Percentiles rank a stretch among this genome's conserved stretches.
phyloP scores from a whole-genome alignment of 92 coral and sea anemone species.

The Palythoa caribaeorum region DNA sequence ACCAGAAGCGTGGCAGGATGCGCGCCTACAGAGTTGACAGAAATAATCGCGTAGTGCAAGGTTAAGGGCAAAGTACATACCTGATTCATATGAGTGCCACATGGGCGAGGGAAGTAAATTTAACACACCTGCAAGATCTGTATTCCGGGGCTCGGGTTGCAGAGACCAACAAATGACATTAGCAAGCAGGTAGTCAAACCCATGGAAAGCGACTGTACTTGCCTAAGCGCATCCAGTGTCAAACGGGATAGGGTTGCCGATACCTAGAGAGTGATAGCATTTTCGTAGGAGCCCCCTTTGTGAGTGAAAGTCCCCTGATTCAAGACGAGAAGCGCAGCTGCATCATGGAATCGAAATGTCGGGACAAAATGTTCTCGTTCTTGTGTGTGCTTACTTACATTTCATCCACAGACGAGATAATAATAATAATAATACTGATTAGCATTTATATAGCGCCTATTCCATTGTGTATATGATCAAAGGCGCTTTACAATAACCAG shows the following conservation, averaged over 20 bases:
- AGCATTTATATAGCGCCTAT: too few relatives aligned
- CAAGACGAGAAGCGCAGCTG: too few relatives aligned
- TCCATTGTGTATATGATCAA: too few relatives aligned
- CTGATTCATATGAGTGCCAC: neutral
- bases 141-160: constrained; percentile 1
- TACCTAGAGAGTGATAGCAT: neutral
- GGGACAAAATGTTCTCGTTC: too few relatives aligned
- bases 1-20: too few relatives aligned
- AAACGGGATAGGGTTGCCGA: neutral
- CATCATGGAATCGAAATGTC: too few relatives aligned
- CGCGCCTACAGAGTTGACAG: neutral
- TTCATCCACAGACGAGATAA: too few relatives aligned
- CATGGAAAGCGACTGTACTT: neutral
- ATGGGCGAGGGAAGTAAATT: neutral
- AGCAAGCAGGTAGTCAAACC: neutral
- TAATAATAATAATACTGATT: too few relatives aligned
- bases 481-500: too few relatives aligned
- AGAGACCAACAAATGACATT: neutral
- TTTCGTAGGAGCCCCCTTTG: neutral
- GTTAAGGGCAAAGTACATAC: neutral
- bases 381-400: too few relatives aligned
- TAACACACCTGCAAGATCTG: neutral
- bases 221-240: neutral
- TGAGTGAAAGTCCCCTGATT: too few relatives aligned
- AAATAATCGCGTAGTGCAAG: neutral